A percentile compares a stretch with the other conserved stretches of the same genome.
These are phyloP conservation scores for Nixonia krombeini DNA, from an alignment of 1,140 invertebrate genomes.

Conservation along the genomic window DNA sequence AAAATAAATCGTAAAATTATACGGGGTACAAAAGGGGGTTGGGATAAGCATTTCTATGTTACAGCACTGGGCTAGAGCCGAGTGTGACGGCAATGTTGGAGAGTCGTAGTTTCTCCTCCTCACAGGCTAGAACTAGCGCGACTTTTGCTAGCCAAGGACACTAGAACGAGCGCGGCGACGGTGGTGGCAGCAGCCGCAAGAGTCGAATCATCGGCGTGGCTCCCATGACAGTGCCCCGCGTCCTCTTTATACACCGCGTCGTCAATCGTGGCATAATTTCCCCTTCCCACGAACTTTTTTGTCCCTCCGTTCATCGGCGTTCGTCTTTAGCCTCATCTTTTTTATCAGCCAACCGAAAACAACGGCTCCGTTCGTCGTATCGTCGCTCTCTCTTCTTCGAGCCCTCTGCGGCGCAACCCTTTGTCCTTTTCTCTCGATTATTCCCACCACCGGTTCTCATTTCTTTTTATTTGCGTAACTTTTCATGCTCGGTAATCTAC, in stretches of 20 bases:
- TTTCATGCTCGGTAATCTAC: neutral
- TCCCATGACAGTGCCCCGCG: conserved; percentile 39
- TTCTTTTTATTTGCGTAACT: conserved; percentile 11
- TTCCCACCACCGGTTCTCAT: conserved; percentile 2
- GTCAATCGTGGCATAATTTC: conserved; percentile 19
- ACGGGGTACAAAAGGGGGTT: neutral
- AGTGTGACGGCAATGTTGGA: conserved; percentile 25
- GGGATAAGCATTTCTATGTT: conserved; percentile 1
- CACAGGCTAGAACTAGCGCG: conserved; percentile 47
- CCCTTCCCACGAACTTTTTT: conserved; percentile 52
- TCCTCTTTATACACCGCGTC: too few species aligned
- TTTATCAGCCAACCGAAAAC: conserved; percentile 64
- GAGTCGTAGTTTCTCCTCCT: conserved; percentile 19
- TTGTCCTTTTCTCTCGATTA: neutral
- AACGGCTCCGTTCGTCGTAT: conserved; percentile 36
- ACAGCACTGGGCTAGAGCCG: conserved; percentile 48
- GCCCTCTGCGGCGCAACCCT: conserved; percentile 11
- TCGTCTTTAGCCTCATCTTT: conserved; percentile 54
- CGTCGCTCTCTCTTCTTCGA: conserved; percentile 18
- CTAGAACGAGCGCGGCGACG: conserved; percentile 37
- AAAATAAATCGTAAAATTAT: neutral
- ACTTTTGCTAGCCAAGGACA: conserved; percentile 60
- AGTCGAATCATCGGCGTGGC: conserved; percentile 47
- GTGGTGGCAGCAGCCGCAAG: conserved; percentile 28
- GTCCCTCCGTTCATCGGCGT: conserved; percentile 53